Percentiles rank a stretch among this genome's conserved stretches.
Conservation (phyloP, 2,113 vertebrate species). For the Morone chrysops region DNA sequence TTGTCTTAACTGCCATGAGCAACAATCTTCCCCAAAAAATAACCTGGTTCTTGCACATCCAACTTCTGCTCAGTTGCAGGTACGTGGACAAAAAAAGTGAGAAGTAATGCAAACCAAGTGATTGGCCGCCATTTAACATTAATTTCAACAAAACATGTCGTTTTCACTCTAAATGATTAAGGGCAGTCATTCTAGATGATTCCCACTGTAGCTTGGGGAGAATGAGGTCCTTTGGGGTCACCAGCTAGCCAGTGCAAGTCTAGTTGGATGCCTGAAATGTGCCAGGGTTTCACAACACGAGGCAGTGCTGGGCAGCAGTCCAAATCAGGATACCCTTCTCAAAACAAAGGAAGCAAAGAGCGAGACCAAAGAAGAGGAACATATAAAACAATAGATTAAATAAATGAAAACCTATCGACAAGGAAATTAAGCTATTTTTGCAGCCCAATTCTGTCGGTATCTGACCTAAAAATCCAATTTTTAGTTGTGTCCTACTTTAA, state of each 20-base stretch:
- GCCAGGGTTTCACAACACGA: constrained; percentile 30
- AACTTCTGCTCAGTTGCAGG: background rate
- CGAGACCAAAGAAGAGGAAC: background rate
- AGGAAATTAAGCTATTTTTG: constrained; percentile 9
- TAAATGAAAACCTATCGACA: background rate
- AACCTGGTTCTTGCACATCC: background rate
- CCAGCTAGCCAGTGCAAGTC: background rate
- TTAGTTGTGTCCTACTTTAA: constrained; percentile 39
- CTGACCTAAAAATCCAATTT: constrained; percentile 42
- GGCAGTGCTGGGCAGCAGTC: constrained; percentile 22
- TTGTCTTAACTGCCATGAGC: no score
- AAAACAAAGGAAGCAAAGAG: constrained; percentile 19
- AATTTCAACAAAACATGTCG: background rate
- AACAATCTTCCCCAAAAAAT: background rate
- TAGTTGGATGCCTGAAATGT: constrained; percentile 10
- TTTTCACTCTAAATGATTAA: constrained; percentile 20
- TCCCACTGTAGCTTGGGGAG: background rate
- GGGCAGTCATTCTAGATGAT: background rate
- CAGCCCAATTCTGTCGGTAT: constrained; percentile 5
- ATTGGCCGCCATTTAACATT: background rate
- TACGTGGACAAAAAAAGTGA: background rate
- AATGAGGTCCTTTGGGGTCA: constrained; percentile 16
- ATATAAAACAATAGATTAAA: background rate
- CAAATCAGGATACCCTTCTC: constrained; percentile 25
- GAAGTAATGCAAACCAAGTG: background rate